Conservation (phyloP, 2,113 vertebrate genomes). For the Uropsilus gracilis region DNA sequence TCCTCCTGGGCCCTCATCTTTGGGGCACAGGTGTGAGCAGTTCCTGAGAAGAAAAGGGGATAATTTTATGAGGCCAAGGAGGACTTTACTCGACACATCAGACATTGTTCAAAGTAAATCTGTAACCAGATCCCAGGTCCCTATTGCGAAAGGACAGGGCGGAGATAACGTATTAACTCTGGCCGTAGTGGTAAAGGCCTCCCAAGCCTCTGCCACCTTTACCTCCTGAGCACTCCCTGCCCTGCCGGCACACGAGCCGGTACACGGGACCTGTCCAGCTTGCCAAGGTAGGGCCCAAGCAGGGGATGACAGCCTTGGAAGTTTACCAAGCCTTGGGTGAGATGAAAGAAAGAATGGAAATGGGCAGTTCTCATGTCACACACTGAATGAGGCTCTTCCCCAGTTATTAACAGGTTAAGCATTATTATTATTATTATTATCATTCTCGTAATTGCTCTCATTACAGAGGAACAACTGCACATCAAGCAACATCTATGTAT, state of each 20-base stretch:
- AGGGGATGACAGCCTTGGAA: not conserved
- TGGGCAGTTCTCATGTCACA: not conserved
- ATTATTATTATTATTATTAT: slow-evolving; percentile 39
- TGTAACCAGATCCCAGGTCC: slow-evolving; percentile 73
- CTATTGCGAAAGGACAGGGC: slow-evolving; percentile 66
- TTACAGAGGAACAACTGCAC: not conserved
- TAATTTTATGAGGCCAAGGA: slow-evolving; percentile 45
- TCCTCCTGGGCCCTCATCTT: slow-evolving; percentile 68
- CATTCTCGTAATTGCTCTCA: not conserved
- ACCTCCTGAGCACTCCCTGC: not conserved
- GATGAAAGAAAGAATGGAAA: not conserved
- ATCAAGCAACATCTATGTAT: not conserved
- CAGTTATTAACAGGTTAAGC: slow-evolving; percentile 38
- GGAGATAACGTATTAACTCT: slow-evolving; percentile 75
- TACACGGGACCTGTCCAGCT: not conserved
- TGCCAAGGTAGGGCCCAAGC: not conserved
- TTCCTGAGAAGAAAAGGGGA: slow-evolving; percentile 64
- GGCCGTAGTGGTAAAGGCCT: not conserved
- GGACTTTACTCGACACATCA: slow-evolving; percentile 80
- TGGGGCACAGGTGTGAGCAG: slow-evolving; percentile 45
- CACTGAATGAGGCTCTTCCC: not conserved
- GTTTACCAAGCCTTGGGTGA: not conserved
- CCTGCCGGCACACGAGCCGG: not conserved
- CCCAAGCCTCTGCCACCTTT: not conserved
- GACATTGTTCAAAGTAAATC: slow-evolving; percentile 77